Base-by-base conservation (phyloP, 2,888 invertebrate genomes). In the Idaea biselata region DNA sequence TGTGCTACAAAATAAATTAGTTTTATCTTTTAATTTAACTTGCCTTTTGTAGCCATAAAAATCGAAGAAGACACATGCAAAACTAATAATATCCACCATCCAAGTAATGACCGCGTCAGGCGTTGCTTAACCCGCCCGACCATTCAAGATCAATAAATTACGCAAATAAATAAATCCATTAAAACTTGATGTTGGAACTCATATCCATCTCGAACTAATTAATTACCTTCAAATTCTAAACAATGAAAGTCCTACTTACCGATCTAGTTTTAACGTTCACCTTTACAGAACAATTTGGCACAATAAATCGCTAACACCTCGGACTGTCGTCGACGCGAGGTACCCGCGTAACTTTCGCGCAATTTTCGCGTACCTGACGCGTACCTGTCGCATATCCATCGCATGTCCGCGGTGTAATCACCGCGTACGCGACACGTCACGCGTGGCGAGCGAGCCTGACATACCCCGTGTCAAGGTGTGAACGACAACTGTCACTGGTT, bases 211-310 rank as follows among this genome's bases (percentile, higher is more conserved):
- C n/a, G n/a, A n/a, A n/a, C 25, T 25, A 25, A 25, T 25, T 25
- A 25, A 25, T 25, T 25, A 25, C 25, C 1, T 3, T 3, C 25
- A 4, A 44, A 44, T 44, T 44, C 14, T 11, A 44, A 44, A 56
- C 56, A 56, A 56, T 7, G n/a, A 16, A 16, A 56, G 56, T 18
- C 44, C 44, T 44, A 61, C 62, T 64, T 62, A 63, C 66, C 6
- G n/a, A 54, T 58, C 53, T 74, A 73, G 77, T 79, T 76, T 77
- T 79, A 83, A 79, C 72, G 73, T 72, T 89, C 87, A 89, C 89
- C 87, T 88, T 88, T 88, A 71, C 71, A 70, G 76, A 85, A 83
- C 82, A 82, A 87, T 86, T 84, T 81, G 77, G 74, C 75, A 72
- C 80, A 71, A 87, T 88, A 87, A 89, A 85, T 86, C 81, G 81